These are phyloP conservation scores for Catagonus wagneri DNA, from an alignment of 2,113 vertebrate genomes.

Conservation along the genomic window DNA sequence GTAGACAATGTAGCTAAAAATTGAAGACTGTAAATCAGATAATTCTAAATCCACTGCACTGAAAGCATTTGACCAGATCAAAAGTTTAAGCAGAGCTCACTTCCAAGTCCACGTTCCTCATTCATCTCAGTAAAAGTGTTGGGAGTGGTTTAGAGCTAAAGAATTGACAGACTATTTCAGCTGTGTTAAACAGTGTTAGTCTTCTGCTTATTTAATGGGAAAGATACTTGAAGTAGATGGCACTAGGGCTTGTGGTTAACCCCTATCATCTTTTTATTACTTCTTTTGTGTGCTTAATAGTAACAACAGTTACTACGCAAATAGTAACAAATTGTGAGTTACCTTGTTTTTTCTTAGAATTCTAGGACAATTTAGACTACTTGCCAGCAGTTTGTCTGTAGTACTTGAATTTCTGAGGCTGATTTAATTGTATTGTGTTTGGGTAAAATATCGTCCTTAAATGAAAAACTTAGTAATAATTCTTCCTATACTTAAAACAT, in stretches of 20 bases:
- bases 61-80: constrained; percentile 36
- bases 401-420: background rate
- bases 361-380: background rate
- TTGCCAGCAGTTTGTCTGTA: background rate
- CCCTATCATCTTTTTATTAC: background rate
- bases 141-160: constrained; percentile 26
- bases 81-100: constrained; percentile 51
- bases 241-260: background rate
- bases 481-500: background rate
- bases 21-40: constrained; percentile 38
- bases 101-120: constrained; percentile 38
- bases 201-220: background rate
- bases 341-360: background rate
- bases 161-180: constrained; percentile 55
- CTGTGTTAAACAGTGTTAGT: background rate
- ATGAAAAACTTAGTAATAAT: background rate
- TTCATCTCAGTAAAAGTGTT: constrained; percentile 59
- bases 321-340: background rate
- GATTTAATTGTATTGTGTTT: background rate
- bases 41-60: background rate
- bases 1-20: constrained; percentile 48
- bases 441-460: background rate
- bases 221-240: background rate
- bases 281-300: background rate
- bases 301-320: background rate